Percentiles rank a stretch among this genome's conserved stretches.
Evolutionary conservation across 1,140 invertebrate genomes (phyloP).

Genomic region (Paraescarpia echinospica): DNA sequence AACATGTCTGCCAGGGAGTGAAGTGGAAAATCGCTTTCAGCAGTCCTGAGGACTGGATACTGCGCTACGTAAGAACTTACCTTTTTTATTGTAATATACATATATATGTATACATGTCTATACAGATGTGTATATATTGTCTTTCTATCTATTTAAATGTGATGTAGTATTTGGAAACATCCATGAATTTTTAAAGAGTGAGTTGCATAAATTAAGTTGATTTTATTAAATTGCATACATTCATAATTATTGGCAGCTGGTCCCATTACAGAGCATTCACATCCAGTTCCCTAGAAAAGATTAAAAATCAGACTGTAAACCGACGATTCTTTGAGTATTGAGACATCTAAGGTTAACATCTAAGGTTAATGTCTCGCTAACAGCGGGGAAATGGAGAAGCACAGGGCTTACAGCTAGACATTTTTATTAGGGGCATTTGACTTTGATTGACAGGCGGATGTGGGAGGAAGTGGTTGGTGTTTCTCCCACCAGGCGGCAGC

Average conservation of each 20-base stretch:
- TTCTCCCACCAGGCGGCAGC: not conserved
- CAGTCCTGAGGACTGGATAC: too few species aligned
- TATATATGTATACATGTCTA: too few species aligned
- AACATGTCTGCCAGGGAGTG: too few species aligned
- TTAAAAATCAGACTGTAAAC: not conserved
- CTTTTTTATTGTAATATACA: too few species aligned
- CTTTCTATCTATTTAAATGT: too few species aligned
- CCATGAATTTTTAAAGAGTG: too few species aligned
- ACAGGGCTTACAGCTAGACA: not conserved
- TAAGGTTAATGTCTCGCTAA: not conserved
- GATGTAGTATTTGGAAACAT: too few species aligned
- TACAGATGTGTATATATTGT: too few species aligned
- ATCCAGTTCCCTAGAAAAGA: not conserved
- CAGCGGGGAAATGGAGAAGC: not conserved
- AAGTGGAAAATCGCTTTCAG: too few species aligned
- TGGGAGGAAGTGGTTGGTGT: not conserved
- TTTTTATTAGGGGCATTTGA: not conserved
- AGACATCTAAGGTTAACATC: not conserved
- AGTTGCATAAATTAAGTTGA: too few species aligned
- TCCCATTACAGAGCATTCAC: not conserved
- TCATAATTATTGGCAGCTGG: not conserved
- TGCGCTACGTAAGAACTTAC: too few species aligned
- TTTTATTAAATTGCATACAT: not conserved
- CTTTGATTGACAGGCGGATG: not conserved
- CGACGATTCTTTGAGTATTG: not conserved